Base-by-base conservation (phyloP, 2,797 vertebrate species). In the Oreortyx pictus region DNA sequence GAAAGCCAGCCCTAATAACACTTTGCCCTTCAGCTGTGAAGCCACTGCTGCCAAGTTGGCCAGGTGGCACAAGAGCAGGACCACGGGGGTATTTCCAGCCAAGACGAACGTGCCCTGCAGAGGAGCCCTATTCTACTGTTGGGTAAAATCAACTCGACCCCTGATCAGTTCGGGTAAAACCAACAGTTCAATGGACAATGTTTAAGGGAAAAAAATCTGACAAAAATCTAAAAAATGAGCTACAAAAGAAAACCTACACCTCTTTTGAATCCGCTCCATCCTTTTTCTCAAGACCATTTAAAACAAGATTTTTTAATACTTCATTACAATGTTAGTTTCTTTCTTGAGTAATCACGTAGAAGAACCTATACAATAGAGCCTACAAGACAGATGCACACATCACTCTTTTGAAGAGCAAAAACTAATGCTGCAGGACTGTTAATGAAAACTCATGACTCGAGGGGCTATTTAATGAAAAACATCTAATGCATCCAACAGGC, bases 321-420 rank as follows among this genome's bases (percentile, higher is more conserved):
- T 87, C 3, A 59, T 52, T 74, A 49, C 22, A 29, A 3, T 9
- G 90, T 73, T 74, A 47, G 2, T n/a, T 56, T 27, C 54, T n/a
- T 56, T 56, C 31, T 56, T 75, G 22, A 56, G 46, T 78, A 79
- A 75, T 3, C 13, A 83, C 0, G 0, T 31, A 82, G 49, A 78
- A 59, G 6, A 61, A 61, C 19, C 39, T 54, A 65, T 9, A 75
- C n/a, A 3, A 54, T 0, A 44, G 14, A 20, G 67, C 27, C 71
- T 66, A 6, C 6, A 86, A 78, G 37, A 50, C 64, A 84, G 33
- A 65, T 2, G 5, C 2, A 31, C 0, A 0, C 13, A 49, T 35
- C 66, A 44, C 22, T 65, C 49, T 61, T n/a, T 1, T 13, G 10
- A 50, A 77, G 19, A 75, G 9, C 6, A 29, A 83, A 90, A 66